These are phyloP conservation scores for Pantelozetes paolii DNA, from an alignment of 2,888 invertebrate genomes.

Conservation along the genomic window DNA sequence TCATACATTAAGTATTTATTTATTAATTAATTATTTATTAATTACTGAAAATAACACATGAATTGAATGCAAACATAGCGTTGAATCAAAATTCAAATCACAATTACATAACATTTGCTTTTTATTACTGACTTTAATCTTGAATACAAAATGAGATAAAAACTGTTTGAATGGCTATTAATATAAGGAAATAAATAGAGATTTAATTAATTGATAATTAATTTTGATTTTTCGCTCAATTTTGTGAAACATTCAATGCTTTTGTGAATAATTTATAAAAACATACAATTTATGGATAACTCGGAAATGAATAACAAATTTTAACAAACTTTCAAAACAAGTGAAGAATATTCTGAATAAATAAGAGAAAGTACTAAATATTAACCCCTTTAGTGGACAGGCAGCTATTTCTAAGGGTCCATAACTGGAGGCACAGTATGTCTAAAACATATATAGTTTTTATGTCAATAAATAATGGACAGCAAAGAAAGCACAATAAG, in stretches of 20 bases:
- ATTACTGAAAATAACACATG: neutral
- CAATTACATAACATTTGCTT: neutral
- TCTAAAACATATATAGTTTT: neutral
- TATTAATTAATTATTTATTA: neutral
- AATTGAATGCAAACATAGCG: neutral
- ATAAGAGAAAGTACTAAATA: neutral
- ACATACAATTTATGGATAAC: too few relatives aligned
- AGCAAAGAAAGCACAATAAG: too few relatives aligned
- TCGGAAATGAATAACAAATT: too few relatives aligned
- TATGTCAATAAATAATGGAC: constrained; percentile 4
- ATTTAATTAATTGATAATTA: neutral
- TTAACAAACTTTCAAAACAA: neutral
- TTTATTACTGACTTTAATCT: neutral
- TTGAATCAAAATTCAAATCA: neutral
- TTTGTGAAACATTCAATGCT: too few relatives aligned
- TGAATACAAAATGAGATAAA: too few relatives aligned
- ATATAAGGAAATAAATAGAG: neutral
- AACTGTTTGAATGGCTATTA: neutral
- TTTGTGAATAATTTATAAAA: too few relatives aligned
- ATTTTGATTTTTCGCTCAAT: neutral
- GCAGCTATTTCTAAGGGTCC: too few relatives aligned
- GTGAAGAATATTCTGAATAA: neutral
- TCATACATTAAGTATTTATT: neutral
- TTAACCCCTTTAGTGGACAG: too few relatives aligned
- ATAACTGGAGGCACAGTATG: neutral